These are phyloP conservation scores for Salarias fasciatus DNA, from an alignment of 2,797 vertebrate species.

Conservation along the genomic window DNA sequence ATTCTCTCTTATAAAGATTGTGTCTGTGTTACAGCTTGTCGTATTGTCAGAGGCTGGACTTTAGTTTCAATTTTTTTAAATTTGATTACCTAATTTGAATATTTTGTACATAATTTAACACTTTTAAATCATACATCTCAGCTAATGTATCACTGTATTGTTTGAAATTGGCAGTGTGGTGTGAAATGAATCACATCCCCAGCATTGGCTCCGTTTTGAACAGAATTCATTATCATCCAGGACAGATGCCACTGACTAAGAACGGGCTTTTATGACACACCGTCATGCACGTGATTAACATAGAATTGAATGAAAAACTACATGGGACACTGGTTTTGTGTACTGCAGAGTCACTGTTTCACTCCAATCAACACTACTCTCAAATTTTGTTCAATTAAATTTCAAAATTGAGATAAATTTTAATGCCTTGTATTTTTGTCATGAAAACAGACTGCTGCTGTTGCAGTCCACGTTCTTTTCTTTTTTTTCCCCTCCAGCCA, in stretches of 20 bases:
- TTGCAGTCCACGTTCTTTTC: neutral
- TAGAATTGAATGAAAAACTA: slow-evolving; percentile 1
- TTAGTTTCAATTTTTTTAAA: too few species aligned
- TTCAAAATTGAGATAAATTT: too few species aligned
- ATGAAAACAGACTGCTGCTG: too few species aligned
- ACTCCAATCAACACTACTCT: neutral
- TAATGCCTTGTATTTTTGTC: too few species aligned
- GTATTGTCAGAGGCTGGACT: too few species aligned
- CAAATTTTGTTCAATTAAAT: too few species aligned
- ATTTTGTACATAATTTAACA: neutral
- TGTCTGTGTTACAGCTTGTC: too few species aligned
- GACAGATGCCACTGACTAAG: neutral
- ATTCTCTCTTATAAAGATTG: too few species aligned
- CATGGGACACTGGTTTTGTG: neutral
- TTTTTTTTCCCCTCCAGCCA: neutral
- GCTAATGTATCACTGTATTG: neutral
- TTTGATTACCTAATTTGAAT: neutral
- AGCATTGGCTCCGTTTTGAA: neutral
- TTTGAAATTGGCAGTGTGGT: slow-evolving; percentile 5
- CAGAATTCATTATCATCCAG: neutral
- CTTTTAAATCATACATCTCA: neutral
- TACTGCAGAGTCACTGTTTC: neutral
- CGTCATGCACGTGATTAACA: neutral
- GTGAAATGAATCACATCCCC: slow-evolving; percentile 7
- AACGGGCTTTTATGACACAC: neutral